Base-by-base conservation (phyloP, 2,797 vertebrate species). In the Peromyscus nudipes region DNA sequence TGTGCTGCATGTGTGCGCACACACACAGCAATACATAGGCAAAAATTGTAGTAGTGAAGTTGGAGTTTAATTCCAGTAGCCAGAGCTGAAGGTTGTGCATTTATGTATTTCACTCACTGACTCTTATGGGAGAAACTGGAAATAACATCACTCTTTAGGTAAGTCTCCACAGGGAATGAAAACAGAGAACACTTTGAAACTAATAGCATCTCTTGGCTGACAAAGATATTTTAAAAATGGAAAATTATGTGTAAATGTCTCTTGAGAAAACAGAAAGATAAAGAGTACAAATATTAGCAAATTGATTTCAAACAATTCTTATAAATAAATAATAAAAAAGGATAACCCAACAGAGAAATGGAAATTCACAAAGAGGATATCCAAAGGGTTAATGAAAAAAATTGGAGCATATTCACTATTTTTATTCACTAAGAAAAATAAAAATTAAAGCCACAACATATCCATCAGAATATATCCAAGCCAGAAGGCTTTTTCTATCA, bases 281-380 rank as follows among this genome's bases (percentile, higher is more conserved):
- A 16, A 55, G 21, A 49, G 52, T 34, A 71, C 11, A 80, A 77
- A 92, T 71, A 73, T 46, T 93, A 91, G 57, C 37, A 83, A 95
- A 65, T 67, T 43, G 55, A 82, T 73, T 92, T 95, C 91, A 92
- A 60, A 94, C 65, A 91, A 80, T 88, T 92, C 71, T 94, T 82
- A n/a, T 40, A 92, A 85, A 77, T 71, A 87, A 84, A 91, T 37
- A 92, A 88, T 77, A 76, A 46, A 71, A 90, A 64, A 23, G 21
- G 21, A 55, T 9, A 92, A 85, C 2, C 17, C 88, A 81, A 31
- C 13, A 92, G 73, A 90, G 69, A 92, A 96, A 76, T 76, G 17
- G 2, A 5, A 85, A 91, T 92, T 85, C 67, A 85, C 49, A 75
- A 92, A 91, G 25, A 67, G 1, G 27, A 79, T 67, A 92, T 34